A percentile compares a stretch with the other conserved stretches of the same genome.
These are phyloP conservation scores for Ricordea florida DNA, from an alignment of 92 coral and sea anemone species.

Conservation along the genomic window DNA sequence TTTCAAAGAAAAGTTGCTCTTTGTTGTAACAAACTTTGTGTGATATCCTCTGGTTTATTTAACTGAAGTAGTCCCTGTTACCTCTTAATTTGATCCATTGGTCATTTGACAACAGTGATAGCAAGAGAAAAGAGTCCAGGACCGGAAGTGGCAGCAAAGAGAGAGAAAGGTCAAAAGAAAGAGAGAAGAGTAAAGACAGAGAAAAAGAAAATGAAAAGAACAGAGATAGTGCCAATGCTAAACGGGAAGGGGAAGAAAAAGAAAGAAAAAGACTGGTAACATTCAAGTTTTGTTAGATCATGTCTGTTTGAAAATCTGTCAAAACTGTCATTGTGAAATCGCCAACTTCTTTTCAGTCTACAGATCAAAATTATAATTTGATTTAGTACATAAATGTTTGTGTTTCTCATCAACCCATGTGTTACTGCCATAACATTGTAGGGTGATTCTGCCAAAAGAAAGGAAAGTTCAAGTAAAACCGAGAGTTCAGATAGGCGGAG, in stretches of 20 bases:
- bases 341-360: no score
- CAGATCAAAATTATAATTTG: no score
- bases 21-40: not conserved
- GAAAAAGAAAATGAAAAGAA: conserved; percentile 12
- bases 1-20: no score
- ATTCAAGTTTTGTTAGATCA: no score
- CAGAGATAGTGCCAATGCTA: conserved; percentile 36
- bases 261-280: conserved; percentile 43
- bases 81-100: not conserved
- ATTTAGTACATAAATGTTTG: no score
- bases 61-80: no score
- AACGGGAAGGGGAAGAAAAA: conserved; percentile 64
- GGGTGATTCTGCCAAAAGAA: conserved; percentile 56
- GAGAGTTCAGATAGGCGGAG: conserved; percentile 54
- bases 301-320: no score
- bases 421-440: not conserved
- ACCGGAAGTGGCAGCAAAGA: conserved; percentile 73
- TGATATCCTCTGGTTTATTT: not conserved
- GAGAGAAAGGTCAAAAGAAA: conserved; percentile 73
- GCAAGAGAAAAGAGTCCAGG: conserved; percentile 81
- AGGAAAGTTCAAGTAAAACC: conserved; percentile 28
- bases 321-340: no score
- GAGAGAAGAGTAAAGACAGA: conserved; percentile 60
- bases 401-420: no score
- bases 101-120: conserved; percentile 21